Base-by-base conservation (phyloP, 1,140 invertebrate species). In the Ruditapes philippinarum region DNA sequence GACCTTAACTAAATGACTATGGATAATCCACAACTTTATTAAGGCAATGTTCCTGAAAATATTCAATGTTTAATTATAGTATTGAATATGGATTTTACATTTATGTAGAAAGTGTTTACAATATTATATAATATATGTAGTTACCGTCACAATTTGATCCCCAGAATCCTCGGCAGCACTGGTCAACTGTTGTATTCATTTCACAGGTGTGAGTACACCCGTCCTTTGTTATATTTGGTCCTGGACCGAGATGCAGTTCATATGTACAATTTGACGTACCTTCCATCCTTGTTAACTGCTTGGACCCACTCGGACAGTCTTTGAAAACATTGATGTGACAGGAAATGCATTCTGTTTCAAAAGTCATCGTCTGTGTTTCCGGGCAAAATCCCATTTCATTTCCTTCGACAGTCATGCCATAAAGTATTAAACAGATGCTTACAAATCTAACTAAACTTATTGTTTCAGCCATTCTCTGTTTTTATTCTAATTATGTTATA, bases 121-220 rank as follows among this genome's bases (percentile, higher is more conserved):
- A n/a, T n/a, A n/a, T n/a, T n/a, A n/a, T n/a, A n/a, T n/a, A n/a
- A n/a, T n/a, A n/a, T n/a, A n/a, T 14, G 9, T 70, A 60, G 25
- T 40, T 88, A 88, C 86, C 86, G 57, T 88, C 76, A 81, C 86
- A 88, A 11, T 88, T 33, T 73, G 38, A 45, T 62, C 86, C 86
- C 86, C 86, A 88, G 60, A 49, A 80, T 14, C 76, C 62, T 40
- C 51, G 19, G 42, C 86, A 88, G 40, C 86, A 88, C 40, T 74
- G 51, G 12, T 80, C 38, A 19, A 73, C 49, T 38, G 14, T 22
- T 3, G 49, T 25, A 14, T 54, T 70, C 19, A 12, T 54, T 7
- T 73, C 28, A 38, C 86, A 88, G 11, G 62, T 81, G 36, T 88
- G 86, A 9, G 40, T 28, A 28, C 86, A 88, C 0, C 76, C 76